Conservation (phyloP, 2,797 vertebrate genomes). For the Spatula versicolor region DNA sequence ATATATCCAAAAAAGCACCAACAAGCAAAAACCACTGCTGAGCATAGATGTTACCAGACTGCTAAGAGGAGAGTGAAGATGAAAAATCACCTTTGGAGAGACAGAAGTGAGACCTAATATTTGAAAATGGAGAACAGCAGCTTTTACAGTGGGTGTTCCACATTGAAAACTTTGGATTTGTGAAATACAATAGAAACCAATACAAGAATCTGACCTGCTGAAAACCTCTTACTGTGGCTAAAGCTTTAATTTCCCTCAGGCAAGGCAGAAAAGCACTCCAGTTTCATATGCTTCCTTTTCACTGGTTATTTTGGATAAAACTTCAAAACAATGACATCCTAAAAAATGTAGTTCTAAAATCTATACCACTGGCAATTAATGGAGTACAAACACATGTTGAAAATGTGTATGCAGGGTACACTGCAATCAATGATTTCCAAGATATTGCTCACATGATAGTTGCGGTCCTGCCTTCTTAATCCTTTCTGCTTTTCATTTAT, state of each 20-base stretch:
- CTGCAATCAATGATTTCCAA: slow-evolving; percentile 23
- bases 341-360: slow-evolving; percentile 24
- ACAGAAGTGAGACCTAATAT: not conserved
- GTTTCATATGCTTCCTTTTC: slow-evolving; percentile 42
- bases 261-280: slow-evolving; percentile 36
- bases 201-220: slow-evolving; percentile 37
- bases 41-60: not conserved
- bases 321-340: slow-evolving; percentile 49
- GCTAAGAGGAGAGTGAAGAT: not conserved
- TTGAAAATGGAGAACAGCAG: slow-evolving; percentile 12
- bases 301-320: slow-evolving; percentile 56
- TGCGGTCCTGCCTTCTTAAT: not conserved
- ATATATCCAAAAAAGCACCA: not conserved
- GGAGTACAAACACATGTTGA: slow-evolving; percentile 53
- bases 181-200: slow-evolving; percentile 6
- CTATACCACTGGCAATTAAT: slow-evolving; percentile 51
- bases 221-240: slow-evolving; percentile 37
- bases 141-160: not conserved
- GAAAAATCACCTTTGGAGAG: not conserved
- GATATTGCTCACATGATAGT: not conserved
- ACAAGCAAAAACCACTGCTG: not conserved
- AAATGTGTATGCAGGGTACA: slow-evolving; percentile 31
- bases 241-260: slow-evolving; percentile 50
- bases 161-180: not conserved
- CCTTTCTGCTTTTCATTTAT: slow-evolving; percentile 57